Evolutionary conservation across 2,113 vertebrate genomes (phyloP).

Genomic region (Atrichornis clamosus): DNA sequence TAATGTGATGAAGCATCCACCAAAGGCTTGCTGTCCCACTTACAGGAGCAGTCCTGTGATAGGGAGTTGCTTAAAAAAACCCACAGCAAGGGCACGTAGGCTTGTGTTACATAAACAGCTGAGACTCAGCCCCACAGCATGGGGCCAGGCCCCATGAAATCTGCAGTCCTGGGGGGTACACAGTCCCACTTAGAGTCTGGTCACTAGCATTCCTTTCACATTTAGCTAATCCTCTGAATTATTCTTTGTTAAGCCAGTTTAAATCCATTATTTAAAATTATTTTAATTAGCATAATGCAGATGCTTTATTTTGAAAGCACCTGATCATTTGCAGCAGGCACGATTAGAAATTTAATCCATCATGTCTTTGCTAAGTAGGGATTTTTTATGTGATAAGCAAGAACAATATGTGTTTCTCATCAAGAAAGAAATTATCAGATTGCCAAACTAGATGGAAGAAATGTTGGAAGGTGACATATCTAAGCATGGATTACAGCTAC

Average conservation of each 20-base stretch:
- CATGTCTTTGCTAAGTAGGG: neutral
- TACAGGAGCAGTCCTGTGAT: neutral
- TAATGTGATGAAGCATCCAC: conserved; percentile 7
- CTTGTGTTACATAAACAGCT: conserved; percentile 19
- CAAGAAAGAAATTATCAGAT: neutral
- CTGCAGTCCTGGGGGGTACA: neutral
- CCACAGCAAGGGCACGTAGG: neutral
- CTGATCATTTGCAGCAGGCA: neutral
- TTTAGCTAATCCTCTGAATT: neutral
- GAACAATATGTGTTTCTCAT: neutral
- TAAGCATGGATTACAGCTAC: neutral
- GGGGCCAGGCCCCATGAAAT: neutral
- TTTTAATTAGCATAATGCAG: neutral
- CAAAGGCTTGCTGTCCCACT: conserved; percentile 1
- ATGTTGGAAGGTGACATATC: neutral
- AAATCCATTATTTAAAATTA: neutral
- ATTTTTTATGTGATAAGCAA: neutral
- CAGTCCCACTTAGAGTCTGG: neutral
- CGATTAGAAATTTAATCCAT: neutral
- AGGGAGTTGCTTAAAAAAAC: neutral
- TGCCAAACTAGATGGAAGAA: neutral
- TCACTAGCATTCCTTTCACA: neutral
- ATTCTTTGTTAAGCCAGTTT: neutral
- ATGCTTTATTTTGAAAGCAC: neutral
- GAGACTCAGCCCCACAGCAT: neutral